A percentile compares a stretch with the other conserved stretches of the same genome.
Conservation (phyloP, 64 coral and sea anemone genomes). For the Montipora sp. region DNA sequence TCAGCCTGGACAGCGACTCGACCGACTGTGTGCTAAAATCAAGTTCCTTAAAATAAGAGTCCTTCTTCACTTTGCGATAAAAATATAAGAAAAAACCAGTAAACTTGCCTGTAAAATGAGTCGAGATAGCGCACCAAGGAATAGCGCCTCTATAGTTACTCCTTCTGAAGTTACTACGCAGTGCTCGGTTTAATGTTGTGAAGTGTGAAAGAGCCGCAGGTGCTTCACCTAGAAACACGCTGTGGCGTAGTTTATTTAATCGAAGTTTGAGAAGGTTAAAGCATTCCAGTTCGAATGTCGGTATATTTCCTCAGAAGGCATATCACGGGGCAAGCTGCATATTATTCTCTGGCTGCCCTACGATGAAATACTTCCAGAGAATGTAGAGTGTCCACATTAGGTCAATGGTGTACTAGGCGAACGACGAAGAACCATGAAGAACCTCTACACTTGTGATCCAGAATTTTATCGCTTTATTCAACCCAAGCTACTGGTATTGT, state of each 20-base stretch:
- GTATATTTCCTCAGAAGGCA: background rate
- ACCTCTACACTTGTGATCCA: too few species aligned
- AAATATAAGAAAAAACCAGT: background rate
- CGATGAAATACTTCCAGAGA: background rate
- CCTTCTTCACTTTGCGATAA: conserved; percentile 18
- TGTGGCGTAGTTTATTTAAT: too few species aligned
- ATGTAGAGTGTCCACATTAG: background rate
- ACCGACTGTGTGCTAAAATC: background rate
- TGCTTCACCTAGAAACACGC: too few species aligned
- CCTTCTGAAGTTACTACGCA: background rate
- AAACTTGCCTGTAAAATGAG: background rate
- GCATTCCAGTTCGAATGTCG: too few species aligned
- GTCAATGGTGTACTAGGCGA: conserved; percentile 4
- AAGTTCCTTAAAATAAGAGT: background rate
- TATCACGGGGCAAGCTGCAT: background rate
- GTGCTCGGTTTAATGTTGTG: background rate
- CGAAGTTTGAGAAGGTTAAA: too few species aligned
- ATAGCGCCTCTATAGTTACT: conserved; percentile 20
- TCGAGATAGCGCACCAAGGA: background rate
- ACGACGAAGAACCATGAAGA: background rate
- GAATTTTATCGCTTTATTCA: too few species aligned
- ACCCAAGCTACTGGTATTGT: too few species aligned
- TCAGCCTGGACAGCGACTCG: background rate
- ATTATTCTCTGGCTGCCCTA: background rate
- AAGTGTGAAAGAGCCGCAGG: background rate